A percentile compares a stretch with the other conserved stretches of the same genome.
Evolutionary conservation across 1,140 invertebrate genomes (phyloP).

Genomic region (Periplaneta americana): DNA sequence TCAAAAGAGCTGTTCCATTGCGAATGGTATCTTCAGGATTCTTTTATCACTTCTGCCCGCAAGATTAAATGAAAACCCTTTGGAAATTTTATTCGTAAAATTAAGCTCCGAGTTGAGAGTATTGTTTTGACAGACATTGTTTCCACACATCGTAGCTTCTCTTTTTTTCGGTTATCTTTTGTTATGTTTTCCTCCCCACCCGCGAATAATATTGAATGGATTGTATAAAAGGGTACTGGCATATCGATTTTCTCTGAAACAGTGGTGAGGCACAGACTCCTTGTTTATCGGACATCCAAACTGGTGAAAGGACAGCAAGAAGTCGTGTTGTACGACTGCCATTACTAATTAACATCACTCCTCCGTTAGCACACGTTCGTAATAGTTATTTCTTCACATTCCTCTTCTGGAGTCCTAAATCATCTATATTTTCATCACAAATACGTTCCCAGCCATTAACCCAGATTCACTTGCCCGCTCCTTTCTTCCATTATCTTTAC

Average conservation of each 20-base stretch:
- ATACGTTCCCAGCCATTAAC: background rate
- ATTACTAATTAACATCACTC: background rate
- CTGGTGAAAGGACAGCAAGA: background rate
- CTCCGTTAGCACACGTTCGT: background rate
- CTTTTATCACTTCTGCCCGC: too few species aligned
- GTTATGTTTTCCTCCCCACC: background rate
- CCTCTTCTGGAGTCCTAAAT: too few species aligned
- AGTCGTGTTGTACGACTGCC: background rate
- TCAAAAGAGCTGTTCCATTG: background rate
- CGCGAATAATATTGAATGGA: too few species aligned
- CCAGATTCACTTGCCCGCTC: background rate
- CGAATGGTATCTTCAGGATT: background rate
- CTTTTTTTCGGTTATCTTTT: background rate
- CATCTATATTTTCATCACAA: background rate
- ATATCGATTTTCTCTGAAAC: background rate
- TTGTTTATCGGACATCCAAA: background rate
- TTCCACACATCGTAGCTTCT: background rate
- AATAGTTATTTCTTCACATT: background rate
- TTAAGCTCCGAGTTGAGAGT: background rate
- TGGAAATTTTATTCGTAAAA: background rate
- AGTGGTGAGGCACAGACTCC: background rate
- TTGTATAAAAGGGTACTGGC: background rate
- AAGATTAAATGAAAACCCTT: too few species aligned
- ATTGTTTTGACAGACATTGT: background rate
- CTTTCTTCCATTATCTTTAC: too few species aligned